phyloP scores from a whole-genome alignment of 2,113 vertebrate genomes.

The Setophaga coronata region DNA sequence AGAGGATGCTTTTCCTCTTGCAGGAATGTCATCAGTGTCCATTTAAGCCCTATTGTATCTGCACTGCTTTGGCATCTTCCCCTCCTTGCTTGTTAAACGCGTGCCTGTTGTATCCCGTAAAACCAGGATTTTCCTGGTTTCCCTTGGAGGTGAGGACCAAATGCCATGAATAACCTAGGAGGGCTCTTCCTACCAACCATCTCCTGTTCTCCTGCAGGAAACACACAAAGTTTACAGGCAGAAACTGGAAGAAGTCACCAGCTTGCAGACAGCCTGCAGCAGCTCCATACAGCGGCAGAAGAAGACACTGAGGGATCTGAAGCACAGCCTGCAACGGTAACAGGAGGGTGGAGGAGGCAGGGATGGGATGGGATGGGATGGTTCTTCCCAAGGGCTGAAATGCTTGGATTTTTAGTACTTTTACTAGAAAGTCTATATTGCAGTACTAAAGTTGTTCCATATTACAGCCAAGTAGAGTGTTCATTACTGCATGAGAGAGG shows the following conservation, averaged over 20 bases:
- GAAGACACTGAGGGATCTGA: slow-evolving; percentile 83
- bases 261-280: slow-evolving; percentile 85
- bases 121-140: not conserved
- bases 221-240: slow-evolving; percentile 92
- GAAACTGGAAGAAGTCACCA: slow-evolving; percentile 91
- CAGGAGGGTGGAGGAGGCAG: not conserved
- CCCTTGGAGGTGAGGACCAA: not conserved
- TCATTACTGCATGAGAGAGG: not conserved
- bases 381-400: not conserved
- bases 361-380: not conserved
- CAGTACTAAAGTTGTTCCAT: not conserved
- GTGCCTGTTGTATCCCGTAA: not conserved
- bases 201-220: slow-evolving; percentile 77
- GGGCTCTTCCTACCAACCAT: not conserved
- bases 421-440: not conserved
- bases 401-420: not conserved
- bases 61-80: not conserved
- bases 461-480: not conserved
- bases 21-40: not conserved
- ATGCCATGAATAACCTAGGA: not conserved
- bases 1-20: not conserved
- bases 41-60: not conserved
- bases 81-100: not conserved
- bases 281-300: slow-evolving; percentile 88
- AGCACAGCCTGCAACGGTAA: slow-evolving; percentile 80